phyloP scores from a whole-genome alignment of 2,113 vertebrate species.

The Stictonetta naevosa region DNA sequence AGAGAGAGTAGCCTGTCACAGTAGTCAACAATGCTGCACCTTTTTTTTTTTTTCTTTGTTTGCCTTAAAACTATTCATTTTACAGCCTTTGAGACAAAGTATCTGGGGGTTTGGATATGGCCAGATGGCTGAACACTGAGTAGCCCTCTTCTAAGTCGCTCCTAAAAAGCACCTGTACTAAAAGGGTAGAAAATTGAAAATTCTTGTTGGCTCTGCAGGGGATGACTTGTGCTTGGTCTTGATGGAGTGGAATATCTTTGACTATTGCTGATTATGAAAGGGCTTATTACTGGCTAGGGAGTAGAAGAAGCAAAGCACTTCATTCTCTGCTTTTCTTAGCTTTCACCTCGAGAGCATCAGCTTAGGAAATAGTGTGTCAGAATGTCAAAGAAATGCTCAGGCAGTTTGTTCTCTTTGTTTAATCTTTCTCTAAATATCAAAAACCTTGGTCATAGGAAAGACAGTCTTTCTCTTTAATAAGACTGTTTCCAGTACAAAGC shows the following conservation, averaged over 20 bases:
- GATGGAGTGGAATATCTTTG: conserved; percentile 56
- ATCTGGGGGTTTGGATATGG: conserved; percentile 42
- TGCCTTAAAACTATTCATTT: conserved; percentile 27
- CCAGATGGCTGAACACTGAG: conserved; percentile 55
- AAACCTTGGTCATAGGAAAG: conserved; percentile 36
- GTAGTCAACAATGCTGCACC: neutral
- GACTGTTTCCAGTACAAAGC: conserved; percentile 15
- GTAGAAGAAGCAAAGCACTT: conserved; percentile 38
- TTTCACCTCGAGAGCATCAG: conserved; percentile 33
- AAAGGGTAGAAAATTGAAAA: conserved; percentile 70
- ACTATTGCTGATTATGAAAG: conserved; percentile 63
- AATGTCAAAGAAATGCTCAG: conserved; percentile 62
- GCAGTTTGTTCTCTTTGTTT: conserved; percentile 57
- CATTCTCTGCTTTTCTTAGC: conserved; percentile 33
- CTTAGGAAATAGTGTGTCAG: conserved; percentile 39
- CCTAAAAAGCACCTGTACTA: conserved; percentile 64
- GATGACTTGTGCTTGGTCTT: conserved; percentile 51
- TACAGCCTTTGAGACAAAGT: conserved; percentile 23
- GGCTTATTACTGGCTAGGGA: conserved; percentile 55
- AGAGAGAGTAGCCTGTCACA: neutral
- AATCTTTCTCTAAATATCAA: conserved; percentile 59
- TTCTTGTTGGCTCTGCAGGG: conserved; percentile 64
- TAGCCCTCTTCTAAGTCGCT: conserved; percentile 20
- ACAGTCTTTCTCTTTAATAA: conserved; percentile 69
- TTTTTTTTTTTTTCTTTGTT: neutral